Evolutionary conservation across 2,113 vertebrate species (phyloP), one percentile per base, ranked within the genome.

Genomic region (Diadophis punctatus): DNA sequence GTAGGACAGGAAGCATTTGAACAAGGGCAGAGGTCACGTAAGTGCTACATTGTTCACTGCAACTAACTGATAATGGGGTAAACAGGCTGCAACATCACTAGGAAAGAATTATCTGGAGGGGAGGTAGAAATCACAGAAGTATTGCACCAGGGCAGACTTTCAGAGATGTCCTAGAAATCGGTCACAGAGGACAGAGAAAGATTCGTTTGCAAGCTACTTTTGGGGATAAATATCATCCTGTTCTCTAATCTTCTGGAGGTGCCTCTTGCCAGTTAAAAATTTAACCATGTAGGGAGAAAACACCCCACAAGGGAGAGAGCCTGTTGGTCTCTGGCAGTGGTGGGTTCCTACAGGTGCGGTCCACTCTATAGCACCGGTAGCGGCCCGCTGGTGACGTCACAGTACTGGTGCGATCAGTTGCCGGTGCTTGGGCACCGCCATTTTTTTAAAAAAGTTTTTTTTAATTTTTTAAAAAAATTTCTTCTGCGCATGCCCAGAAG

Each of bases 51-150:
- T 92, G 12, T 90, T 96, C 30, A 48, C n/a, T 87, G 74, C 22
- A 90, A 91, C 94, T 93, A 94, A 84, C 80, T 87, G 85, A 94
- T 85, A 94, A 53, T 95, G 93, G 55, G 89, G 88, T 86, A 94
- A 95, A 56, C 43, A 91, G 74, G 74, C 84, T 90, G 91, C 11
- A 60, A 56, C 48, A 90, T 23, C 22, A 93, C 93, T 25, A 86
- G 25, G 85, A 89, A 48, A 89, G 68, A 48, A 34, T 84, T 53
- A 55, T 84, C 56, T 63, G 48, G 9, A 52, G 25, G 5, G 12
- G 9, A 18, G 85, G 60, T 23, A 8, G 58, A n/a, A 58, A 86
- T 90, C 43, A 51, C 43, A 84, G 51, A 90, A 92, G 63, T 60
- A 92, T 60, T 53, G 92, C 23, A 34, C 20, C 48, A 49, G 20